These are phyloP conservation scores for Orchesella flavescens DNA, from an alignment of 2,888 invertebrate genomes.

Conservation along the genomic window DNA sequence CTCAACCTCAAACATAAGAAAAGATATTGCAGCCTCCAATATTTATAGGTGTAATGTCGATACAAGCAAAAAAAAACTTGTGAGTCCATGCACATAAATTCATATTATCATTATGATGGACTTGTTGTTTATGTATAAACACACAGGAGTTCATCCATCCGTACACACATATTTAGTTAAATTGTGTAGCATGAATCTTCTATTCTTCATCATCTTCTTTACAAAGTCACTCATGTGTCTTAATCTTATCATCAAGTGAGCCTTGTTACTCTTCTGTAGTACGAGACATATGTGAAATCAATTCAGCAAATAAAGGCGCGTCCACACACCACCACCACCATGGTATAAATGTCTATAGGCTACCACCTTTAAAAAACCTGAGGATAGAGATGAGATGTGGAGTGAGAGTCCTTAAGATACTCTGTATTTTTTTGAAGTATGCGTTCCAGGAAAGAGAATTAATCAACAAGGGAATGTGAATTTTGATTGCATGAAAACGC, in stretches of 20 bases:
- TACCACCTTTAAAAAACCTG: neutral
- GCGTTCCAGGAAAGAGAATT: constrained; percentile 43
- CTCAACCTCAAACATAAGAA: neutral
- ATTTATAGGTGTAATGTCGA: neutral
- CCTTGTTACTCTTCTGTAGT: neutral
- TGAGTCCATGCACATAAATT: neutral
- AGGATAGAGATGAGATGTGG: neutral
- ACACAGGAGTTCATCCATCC: constrained; percentile 12
- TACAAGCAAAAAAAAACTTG: neutral
- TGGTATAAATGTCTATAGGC: too few species aligned
- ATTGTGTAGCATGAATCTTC: constrained; percentile 26
- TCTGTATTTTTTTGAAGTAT: constrained; percentile 7
- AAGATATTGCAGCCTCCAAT: neutral
- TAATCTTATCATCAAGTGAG: constrained; percentile 56
- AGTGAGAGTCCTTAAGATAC: neutral
- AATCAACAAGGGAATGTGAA: constrained; percentile 38
- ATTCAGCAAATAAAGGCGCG: constrained; percentile 62
- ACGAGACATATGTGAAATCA: constrained; percentile 56
- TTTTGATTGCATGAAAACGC: neutral
- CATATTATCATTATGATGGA: constrained; percentile 16
- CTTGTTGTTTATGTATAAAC: constrained; percentile 54
- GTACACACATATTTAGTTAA: neutral
- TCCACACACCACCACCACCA: constrained; percentile 16
- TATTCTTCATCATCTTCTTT: constrained; percentile 12
- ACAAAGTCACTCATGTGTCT: constrained; percentile 30